Evolutionary conservation across 1,140 invertebrate genomes (phyloP), one percentile per base, ranked within the genome.

Genomic region (Drosophila rhopaloa): DNA sequence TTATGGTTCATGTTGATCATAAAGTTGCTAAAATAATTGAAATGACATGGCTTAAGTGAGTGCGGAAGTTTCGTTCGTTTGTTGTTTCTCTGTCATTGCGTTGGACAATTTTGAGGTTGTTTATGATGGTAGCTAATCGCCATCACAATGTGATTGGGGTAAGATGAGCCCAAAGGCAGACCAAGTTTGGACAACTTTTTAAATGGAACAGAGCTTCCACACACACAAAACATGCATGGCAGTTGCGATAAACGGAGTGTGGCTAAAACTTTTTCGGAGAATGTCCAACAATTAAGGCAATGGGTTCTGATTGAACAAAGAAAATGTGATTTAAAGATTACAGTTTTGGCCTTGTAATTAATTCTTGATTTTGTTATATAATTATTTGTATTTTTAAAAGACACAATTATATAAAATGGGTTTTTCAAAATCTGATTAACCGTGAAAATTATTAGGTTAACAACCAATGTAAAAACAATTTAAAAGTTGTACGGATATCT

Each of bases 11-110:
- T 76, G 41, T 81, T 79, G 54, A 44, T 41, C 65, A 68, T 82
- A 82, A 86, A 86, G 60, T 76, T 68, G 62, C 50, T 16, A 82
- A 81, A 88, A 88, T 88, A 86, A 86, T 86, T 86, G 79, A 82
- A 82, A 79, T 62, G 66, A 71, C 70, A 79, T 59, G 57, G 68
- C 61, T 79, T 82, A 63, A 59, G 60, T 84, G 61, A 67, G 73
- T 76, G 73, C 54, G 38, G 61, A 76, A 76, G 73, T 76, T 76
- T 56, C 19, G 9, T 19, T 27, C 27, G 51, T 71, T 71, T 72
- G 68, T 72, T 72, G 37, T 72, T 51, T 14, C 46, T 9, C 61
- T 43, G 61, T 66, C 65, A 67, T 43, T 50, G 51, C 27, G 35
- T 13, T 38, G 53, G 50, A 68, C 62, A 68, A 68, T 56, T 58